Evolutionary conservation across 2,113 vertebrate species (phyloP).

Genomic region (Marmota monax): DNA sequence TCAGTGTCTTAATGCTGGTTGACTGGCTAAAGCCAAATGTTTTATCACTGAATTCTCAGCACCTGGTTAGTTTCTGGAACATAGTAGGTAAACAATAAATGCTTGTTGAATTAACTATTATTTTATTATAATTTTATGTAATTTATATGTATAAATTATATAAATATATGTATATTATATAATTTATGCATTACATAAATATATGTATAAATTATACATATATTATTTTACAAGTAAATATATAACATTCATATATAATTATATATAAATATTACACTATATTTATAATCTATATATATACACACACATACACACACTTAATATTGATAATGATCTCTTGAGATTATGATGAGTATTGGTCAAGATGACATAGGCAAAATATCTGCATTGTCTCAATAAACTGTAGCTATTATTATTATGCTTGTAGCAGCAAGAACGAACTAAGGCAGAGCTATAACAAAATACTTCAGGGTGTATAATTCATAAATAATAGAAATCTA

Average conservation of each 20-base stretch:
- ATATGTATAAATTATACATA: too few relatives aligned
- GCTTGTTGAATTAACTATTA: background rate
- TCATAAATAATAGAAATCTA: background rate
- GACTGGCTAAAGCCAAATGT: background rate
- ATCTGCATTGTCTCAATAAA: background rate
- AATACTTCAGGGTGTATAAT: background rate
- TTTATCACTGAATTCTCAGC: background rate
- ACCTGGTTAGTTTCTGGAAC: background rate
- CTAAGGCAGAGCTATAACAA: too few relatives aligned
- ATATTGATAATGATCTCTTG: conserved; percentile 34
- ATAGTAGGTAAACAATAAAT: background rate
- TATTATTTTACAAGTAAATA: too few relatives aligned
- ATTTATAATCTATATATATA: background rate
- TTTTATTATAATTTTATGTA: too few relatives aligned
- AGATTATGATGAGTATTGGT: conserved; percentile 14
- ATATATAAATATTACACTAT: too few relatives aligned
- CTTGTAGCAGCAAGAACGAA: too few relatives aligned
- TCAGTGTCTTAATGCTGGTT: background rate
- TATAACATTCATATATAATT: background rate
- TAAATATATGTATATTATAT: too few relatives aligned
- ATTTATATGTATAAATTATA: background rate
- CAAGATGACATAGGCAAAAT: background rate
- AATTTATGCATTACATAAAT: too few relatives aligned
- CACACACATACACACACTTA: too few relatives aligned
- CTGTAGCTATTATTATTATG: background rate